These are phyloP conservation scores for Phycodurus eques DNA, from an alignment of 2,113 vertebrate species.

Conservation along the genomic window DNA sequence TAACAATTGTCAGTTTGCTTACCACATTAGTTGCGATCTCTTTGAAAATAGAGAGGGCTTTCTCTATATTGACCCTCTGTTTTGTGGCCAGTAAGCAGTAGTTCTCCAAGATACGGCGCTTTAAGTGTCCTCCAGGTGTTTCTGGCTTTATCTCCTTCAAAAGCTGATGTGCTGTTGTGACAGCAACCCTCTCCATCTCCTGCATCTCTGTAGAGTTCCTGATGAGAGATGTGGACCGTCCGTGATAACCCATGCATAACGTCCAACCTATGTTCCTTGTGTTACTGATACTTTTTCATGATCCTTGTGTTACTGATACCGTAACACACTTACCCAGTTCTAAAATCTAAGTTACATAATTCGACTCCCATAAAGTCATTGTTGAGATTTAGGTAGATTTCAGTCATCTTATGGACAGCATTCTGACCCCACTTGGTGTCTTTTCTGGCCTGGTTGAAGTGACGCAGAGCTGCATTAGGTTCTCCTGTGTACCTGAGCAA, in stretches of 20 bases:
- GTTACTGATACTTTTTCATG: not conserved
- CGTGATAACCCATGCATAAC: not conserved
- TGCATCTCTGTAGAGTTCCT: constrained; percentile 93
- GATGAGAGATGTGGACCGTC: not conserved
- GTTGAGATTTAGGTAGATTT: constrained; percentile 96
- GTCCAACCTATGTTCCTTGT: not conserved
- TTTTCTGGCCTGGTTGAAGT: constrained; percentile 97
- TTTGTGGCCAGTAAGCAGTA: constrained; percentile 91
- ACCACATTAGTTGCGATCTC: constrained; percentile 90
- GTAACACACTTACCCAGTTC: constrained; percentile 74
- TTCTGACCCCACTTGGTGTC: constrained; percentile 97
- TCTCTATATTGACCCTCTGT: constrained; percentile 87
- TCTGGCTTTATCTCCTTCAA: constrained; percentile 93
- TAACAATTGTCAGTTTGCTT: constrained; percentile 28
- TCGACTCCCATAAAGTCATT: constrained; percentile 94
- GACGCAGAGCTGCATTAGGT: constrained; percentile 87
- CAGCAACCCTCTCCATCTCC: constrained; percentile 89
- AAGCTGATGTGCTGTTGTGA: constrained; percentile 94
- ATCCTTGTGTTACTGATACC: not conserved
- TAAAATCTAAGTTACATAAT: constrained; percentile 89
- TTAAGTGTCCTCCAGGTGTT: constrained; percentile 82
- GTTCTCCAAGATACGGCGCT: constrained; percentile 89
- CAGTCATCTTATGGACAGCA: constrained; percentile 96
- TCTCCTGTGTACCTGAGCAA: constrained; percentile 88
- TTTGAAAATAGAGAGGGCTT: constrained; percentile 84